Evolutionary conservation across 2,797 vertebrate genomes (phyloP).

Genomic region (Hoplostethus atlanticus): DNA sequence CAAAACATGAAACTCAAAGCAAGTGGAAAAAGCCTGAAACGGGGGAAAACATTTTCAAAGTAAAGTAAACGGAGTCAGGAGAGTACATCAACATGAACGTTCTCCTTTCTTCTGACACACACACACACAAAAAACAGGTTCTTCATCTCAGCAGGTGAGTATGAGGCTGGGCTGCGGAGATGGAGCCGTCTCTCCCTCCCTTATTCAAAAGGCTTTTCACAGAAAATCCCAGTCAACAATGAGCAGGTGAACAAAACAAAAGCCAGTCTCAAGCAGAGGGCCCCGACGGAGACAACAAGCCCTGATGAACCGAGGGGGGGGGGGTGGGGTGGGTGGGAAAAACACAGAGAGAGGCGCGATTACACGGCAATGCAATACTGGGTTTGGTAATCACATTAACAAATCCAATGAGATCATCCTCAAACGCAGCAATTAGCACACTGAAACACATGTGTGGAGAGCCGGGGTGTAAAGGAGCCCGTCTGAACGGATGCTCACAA

Average conservation of each 20-base stretch:
- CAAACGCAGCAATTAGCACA: constrained; percentile 68
- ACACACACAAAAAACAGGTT: constrained; percentile 23
- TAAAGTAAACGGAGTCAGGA: constrained; percentile 30
- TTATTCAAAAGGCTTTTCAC: constrained; percentile 66
- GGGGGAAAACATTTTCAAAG: constrained; percentile 24
- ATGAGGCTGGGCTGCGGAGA: constrained; percentile 39
- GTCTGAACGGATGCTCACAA: constrained; percentile 67
- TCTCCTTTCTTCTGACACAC: constrained; percentile 31
- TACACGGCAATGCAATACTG: constrained; percentile 16
- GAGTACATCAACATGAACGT: constrained; percentile 41
- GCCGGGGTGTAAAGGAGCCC: constrained; percentile 53
- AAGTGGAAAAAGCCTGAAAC: constrained; percentile 31
- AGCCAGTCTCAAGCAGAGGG: constrained; percentile 22
- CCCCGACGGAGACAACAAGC: too few species aligned
- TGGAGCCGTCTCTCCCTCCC: constrained; percentile 44
- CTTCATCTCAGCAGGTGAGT: constrained; percentile 53
- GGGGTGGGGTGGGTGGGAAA: not conserved
- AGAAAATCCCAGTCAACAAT: constrained; percentile 64
- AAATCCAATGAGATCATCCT: constrained; percentile 63
- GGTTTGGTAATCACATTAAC: constrained; percentile 57
- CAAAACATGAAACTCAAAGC: constrained; percentile 29
- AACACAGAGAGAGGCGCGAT: constrained; percentile 29
- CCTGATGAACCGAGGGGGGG: constrained; percentile 24
- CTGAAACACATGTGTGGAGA: constrained; percentile 59
- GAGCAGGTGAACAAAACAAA: constrained; percentile 62